Evolutionary conservation across 2,113 vertebrate species (phyloP), one percentile per base, ranked within the genome.

Genomic region (Verasper variegatus): DNA sequence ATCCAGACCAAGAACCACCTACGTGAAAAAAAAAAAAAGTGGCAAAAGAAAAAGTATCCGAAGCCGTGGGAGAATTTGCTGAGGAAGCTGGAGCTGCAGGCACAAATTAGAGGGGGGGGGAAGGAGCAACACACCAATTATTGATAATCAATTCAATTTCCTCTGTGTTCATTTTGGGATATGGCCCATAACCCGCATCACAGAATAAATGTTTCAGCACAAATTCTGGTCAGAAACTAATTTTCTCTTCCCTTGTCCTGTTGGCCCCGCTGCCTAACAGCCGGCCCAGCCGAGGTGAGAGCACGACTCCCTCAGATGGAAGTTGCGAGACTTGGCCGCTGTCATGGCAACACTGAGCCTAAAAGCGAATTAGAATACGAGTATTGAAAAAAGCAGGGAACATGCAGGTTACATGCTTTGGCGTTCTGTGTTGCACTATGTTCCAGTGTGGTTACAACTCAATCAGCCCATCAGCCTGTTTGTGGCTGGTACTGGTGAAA

Each of bases 81-180:
- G n/a, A 57, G 47, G 35, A 57, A 40, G 65, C 65, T 52, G 51
- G 51, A n/a, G 51, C 51, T 54, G 51, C 6, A 9, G 18, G 6
- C 51, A 10, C 20, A n/a, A 54, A 20, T 54, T 21, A 68, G 60
- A 64, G 71, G 71, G 20, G 61, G 71, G 17, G 61, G 58, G 24
- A 52, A 10, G 57, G 45, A 9, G 37, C 31, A 58, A 7, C 45
- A 51, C 49, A 12, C 20, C 9, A 23, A 26, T 27, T 68, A 83
- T 85, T 78, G 78, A 83, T 73, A 74, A 82, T 84, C 76, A 71
- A 82, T 84, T 77, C 54, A 74, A 81, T 83, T 81, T 88, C 80
- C 77, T 83, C 69, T 74, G 62, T 35, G 68, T 45, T 70, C 37
- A 68, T 68, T 57, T 59, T 12, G 35, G 49, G 12, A 27, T 40